Evolutionary conservation across 2,888 invertebrate genomes (phyloP), one percentile per base, ranked within the genome.

Genomic region (Sepioteuthis lessoniana): DNA sequence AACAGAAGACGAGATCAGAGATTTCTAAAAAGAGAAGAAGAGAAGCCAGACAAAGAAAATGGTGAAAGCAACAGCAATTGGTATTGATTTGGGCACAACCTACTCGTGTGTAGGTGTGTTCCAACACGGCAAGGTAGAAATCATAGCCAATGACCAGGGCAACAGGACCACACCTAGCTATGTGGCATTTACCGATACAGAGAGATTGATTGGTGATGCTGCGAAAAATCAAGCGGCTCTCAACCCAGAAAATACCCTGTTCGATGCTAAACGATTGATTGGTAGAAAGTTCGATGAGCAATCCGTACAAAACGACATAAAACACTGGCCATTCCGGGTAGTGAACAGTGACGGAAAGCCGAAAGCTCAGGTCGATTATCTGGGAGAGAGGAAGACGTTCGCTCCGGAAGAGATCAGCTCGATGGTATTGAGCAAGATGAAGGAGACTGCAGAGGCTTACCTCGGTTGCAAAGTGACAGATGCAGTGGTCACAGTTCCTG

Each of bases 391-490:
- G 94, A 99, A 99, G 97, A 98, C 98, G 90, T 98, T 98, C 98
- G 98, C 98, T 97, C 98, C 98, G 0, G 98, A 99, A 97, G 98
- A 99, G 97, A 98, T 99, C 95, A 98, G 98, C 97, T 98, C 98
- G 93, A 98, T 99, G 98, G 98, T 99, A 94, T 98, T 99, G 95
- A 98, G 98, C 42, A 99, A 99, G 97, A 99, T 99, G 99, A 98
- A 98, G 98, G 96, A 96, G 94, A 97, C 96, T 8, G 97, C 97
- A 55, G 97, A 97, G 95, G 96, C 97, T 8, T 97, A 96, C 95
- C 96, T 97, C 94, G 99, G 99, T 94, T 98, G 98, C 93, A n/a
- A 95, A 94, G 96, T 97, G 1, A 95, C 94, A 21, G 96, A 97
- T 92, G 97, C 97, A 42, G 97, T 97, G 16, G 95, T 97, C 37